Evolutionary conservation across 2,113 vertebrate genomes (phyloP), one percentile per base, ranked within the genome.

Genomic region (Gobius niger): DNA sequence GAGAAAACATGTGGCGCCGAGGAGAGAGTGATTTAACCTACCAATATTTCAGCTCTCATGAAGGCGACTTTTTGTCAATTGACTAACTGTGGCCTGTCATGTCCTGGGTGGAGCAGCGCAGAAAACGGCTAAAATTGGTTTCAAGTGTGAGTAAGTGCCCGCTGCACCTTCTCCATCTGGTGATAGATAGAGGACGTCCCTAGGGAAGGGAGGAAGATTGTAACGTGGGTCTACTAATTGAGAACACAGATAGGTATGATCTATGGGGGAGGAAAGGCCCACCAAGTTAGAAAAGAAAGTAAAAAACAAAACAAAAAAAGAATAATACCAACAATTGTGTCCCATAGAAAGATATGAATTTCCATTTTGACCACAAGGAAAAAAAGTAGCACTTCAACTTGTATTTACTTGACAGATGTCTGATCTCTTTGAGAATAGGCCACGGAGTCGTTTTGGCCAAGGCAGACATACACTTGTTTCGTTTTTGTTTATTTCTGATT

Each of bases 81-180:
- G 73, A 82, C 80, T 82, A 86, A 85, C 47, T 54, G 74, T 76
- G 84, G 46, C 70, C 77, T 78, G 83, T 85, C 82, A 82, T 82
- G 68, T 76, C 67, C 69, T 81, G 82, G 85, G 85, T 80, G 84
- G 81, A 83, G 83, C 73, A 19, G 74, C 14, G 65, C 79, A 65
- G 68, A 65, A 79, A 75, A 79, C 68, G 72, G 68, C 70, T 86
- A 72, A 87, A 89, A 91, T 89, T 91, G 86, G 81, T 88, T 90
- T 89, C 88, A 89, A 90, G 82, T 84, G 86, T 90, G 86, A 89
- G 87, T 87, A 77, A 90, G 89, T 82, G 89, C 78, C 79, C 75
- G 65, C 63, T 67, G 81, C 40, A 9, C 82, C 44, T 66, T 70
- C 84, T 87, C 83, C 83, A 87, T 88, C 83, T 68, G 50, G 82